These are phyloP conservation scores for Epizoanthus fatuus DNA, from an alignment of 92 coral and sea anemone species.

Conservation along the genomic window DNA sequence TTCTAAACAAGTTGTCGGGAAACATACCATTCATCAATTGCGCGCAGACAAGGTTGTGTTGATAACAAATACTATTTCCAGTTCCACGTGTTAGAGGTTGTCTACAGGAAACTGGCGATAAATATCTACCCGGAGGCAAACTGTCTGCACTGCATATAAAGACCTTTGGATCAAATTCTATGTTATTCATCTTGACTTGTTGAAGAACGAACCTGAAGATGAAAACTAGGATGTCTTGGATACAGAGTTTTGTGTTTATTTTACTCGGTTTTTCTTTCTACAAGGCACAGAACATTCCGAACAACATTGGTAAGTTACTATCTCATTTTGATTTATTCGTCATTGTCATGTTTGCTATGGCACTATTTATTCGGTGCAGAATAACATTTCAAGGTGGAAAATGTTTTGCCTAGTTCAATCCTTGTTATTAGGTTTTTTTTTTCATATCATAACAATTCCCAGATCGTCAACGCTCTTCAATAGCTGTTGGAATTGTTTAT, in stretches of 20 bases:
- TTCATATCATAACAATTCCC: not conserved
- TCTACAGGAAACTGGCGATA: constrained; percentile 31
- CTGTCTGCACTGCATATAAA: constrained; percentile 30
- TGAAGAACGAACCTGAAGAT: constrained; percentile 10
- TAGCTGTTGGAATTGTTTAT: too few relatives aligned
- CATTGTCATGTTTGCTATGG: not conserved
- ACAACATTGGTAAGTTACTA: constrained; percentile 27
- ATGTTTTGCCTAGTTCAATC: too few relatives aligned
- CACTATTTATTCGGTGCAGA: too few relatives aligned
- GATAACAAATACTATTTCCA: not conserved
- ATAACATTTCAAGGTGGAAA: too few relatives aligned
- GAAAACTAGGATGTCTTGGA: not conserved
- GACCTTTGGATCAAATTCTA: constrained; percentile 11
- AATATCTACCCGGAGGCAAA: constrained; percentile 35
- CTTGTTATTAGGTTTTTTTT: too few relatives aligned
- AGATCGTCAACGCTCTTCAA: not conserved
- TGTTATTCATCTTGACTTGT: not conserved
- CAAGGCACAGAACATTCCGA: constrained; percentile 3
- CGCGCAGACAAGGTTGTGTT: not conserved
- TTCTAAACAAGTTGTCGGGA: not conserved
- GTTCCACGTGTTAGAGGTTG: constrained; percentile 16
- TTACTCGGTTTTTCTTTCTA: not conserved
- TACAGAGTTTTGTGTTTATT: not conserved
- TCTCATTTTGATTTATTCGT: not conserved
- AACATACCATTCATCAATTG: constrained; percentile 26